phyloP scores from a whole-genome alignment of 2,888 invertebrate genomes.

The Gasteruption jaculator region DNA sequence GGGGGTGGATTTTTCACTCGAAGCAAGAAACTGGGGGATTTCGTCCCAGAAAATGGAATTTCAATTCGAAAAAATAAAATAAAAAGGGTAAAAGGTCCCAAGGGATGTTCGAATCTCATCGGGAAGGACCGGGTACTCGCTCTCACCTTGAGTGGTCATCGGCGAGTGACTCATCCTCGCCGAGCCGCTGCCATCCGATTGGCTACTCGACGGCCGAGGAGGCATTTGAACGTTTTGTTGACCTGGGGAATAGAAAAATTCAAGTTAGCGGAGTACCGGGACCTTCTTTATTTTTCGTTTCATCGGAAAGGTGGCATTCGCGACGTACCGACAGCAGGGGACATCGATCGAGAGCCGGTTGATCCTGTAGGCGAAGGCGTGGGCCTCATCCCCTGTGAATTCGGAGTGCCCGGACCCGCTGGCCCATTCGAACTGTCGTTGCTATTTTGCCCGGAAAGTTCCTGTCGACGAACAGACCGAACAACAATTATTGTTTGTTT shows the following conservation, averaged over 20 bases:
- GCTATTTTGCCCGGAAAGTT: conserved; percentile 81
- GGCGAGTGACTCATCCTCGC: conserved; percentile 68
- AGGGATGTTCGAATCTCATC: too few species aligned
- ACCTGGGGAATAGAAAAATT: conserved; percentile 53
- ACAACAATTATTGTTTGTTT: too few species aligned
- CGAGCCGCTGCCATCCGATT: conserved; percentile 60
- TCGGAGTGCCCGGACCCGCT: conserved; percentile 62
- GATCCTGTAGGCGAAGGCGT: conserved; percentile 92
- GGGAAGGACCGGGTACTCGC: too few species aligned
- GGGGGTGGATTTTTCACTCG: too few species aligned
- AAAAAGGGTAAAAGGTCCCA: too few species aligned
- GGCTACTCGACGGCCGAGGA: conserved; percentile 82
- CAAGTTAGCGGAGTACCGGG: neutral
- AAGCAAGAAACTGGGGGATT: too few species aligned
- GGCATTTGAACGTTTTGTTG: conserved; percentile 95
- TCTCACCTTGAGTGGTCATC: conserved; percentile 63
- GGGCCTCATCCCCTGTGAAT: conserved; percentile 80
- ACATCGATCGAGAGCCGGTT: conserved; percentile 94
- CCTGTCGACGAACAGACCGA: conserved; percentile 67
- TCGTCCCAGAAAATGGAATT: too few species aligned
- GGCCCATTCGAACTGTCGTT: conserved; percentile 77
- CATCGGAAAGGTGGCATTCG: too few species aligned
- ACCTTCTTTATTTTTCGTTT: too few species aligned
- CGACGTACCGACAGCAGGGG: conserved; percentile 94
- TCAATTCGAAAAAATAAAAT: too few species aligned